Evolutionary conservation across 1,140 invertebrate genomes (phyloP).

Genomic region (Drosophila sechellia): DNA sequence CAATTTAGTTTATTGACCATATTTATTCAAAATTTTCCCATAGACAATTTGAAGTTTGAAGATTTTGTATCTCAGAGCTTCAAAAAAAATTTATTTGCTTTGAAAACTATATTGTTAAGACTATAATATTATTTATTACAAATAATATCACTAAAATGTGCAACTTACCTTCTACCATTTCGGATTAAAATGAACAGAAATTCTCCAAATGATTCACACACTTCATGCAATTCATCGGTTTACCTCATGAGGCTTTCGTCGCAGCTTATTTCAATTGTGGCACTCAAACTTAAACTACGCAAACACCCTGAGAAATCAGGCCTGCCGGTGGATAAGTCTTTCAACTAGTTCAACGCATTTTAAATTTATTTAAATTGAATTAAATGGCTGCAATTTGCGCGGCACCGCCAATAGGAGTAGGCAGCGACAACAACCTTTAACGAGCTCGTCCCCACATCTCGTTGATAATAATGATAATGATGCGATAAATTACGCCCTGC

Average conservation of each 20-base stretch:
- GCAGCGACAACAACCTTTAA: slow-evolving; percentile 50
- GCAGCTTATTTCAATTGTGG: slow-evolving; percentile 32
- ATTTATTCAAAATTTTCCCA: too few species aligned
- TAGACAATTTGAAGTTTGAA: too few species aligned
- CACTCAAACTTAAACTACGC: slow-evolving; percentile 31
- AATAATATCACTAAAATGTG: not conserved
- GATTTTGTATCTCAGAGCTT: too few species aligned
- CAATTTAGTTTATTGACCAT: too few species aligned
- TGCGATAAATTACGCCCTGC: slow-evolving; percentile 58
- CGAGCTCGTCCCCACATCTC: slow-evolving; percentile 34
- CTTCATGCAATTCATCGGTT: not conserved
- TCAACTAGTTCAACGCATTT: slow-evolving; percentile 74
- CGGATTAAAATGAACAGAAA: too few species aligned
- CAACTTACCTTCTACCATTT: not conserved
- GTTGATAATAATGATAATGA: slow-evolving; percentile 69
- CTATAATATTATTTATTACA: too few species aligned
- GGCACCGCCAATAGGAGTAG: slow-evolving; percentile 58
- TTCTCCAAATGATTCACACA: slow-evolving; percentile 32
- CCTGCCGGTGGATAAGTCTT: not conserved
- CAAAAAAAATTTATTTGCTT: too few species aligned
- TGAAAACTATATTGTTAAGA: too few species aligned
- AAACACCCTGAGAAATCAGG: slow-evolving; percentile 17
- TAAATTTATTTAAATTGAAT: slow-evolving; percentile 83
- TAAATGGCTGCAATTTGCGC: slow-evolving; percentile 78
- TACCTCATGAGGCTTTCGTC: slow-evolving; percentile 7